Base-by-base conservation (phyloP, 92 coral and sea anemone species). In the Epizoanthus ramosus region DNA sequence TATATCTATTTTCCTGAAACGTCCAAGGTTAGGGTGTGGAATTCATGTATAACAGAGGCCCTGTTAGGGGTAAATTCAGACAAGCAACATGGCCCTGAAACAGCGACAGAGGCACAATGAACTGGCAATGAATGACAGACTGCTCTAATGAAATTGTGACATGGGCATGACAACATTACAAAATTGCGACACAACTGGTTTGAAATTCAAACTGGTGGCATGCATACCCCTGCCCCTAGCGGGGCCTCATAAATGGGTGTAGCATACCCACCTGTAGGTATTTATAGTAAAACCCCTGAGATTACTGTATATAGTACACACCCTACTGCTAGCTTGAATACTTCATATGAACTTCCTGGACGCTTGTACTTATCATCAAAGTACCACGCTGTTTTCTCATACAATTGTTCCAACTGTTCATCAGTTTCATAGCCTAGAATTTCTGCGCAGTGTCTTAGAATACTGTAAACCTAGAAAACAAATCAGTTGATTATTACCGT, bases 361-460 rank as follows among this genome's bases (percentile, higher is more conserved):
- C 87, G 84, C 52, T 90, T 97, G 88, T 87, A 94, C 53, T 97
- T 94, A 24, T 91, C 92, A 84, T 97, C 99, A 83, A 92, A 93
- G 57, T 73, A 85, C 99, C 99, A 97, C 3, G 99, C 99, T 0
- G 95, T 92, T 86, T 97, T 97, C 58, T 85, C 94, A 73, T 97
- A 97, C 5, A 97, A 91, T 23, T 92, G 94, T 59, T 97, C 99
- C 24, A 97, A 74, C 84, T 97, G 92, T 73, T 89, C 89, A 75
- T 97, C 97, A 12, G 95, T 84, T 79, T 94, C 99, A 87, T 94
- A 96, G 23, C 93, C 97, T 63, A 96, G 85, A 85, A 94, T 92
- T 80, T 96, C 99, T 50, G 98, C 98, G 87, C 98, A 94, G 80
- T 96, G 99, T 76, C 99, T 92, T 74, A 96, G 79, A 68, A 96